phyloP scores from a whole-genome alignment of 2,888 invertebrate species.

The Drosophila limbata region DNA sequence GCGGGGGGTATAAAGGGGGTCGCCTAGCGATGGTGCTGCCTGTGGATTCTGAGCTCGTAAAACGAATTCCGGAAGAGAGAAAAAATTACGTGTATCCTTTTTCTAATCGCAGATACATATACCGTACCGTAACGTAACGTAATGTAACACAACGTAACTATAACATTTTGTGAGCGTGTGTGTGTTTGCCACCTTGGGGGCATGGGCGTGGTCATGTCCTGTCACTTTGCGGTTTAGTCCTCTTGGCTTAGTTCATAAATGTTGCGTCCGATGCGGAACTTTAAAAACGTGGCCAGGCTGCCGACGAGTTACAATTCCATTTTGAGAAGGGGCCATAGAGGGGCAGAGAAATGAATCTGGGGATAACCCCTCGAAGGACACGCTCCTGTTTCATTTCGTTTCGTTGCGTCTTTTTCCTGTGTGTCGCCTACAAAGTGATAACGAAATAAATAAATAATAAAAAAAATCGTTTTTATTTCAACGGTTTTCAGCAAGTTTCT shows the following conservation, averaged over 20 bases:
- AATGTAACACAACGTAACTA: constrained; percentile 56
- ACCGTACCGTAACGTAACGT: constrained; percentile 39
- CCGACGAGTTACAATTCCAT: constrained; percentile 34
- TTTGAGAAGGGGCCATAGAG: neutral
- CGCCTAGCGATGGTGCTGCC: constrained; percentile 5
- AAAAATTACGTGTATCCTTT: constrained; percentile 80
- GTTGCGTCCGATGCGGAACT: constrained; percentile 41
- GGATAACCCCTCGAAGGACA: constrained; percentile 12
- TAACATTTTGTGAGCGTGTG: constrained; percentile 69
- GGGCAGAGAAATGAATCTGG: neutral
- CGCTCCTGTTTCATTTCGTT: constrained; percentile 27
- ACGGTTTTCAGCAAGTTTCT: constrained; percentile 70
- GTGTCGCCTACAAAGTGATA: constrained; percentile 77
- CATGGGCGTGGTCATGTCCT: constrained; percentile 35
- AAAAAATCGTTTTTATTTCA: constrained; percentile 77
- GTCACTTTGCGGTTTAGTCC: constrained; percentile 66
- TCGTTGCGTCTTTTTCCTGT: constrained; percentile 48
- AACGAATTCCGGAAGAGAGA: constrained; percentile 59
- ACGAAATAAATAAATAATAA: constrained; percentile 80
- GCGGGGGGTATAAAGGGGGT: neutral
- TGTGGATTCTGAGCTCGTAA: constrained; percentile 55
- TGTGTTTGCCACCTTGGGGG: constrained; percentile 26
- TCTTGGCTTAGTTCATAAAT: constrained; percentile 70
- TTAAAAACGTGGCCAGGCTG: constrained; percentile 41
- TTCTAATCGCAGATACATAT: constrained; percentile 72